A percentile compares a stretch with the other conserved stretches of the same genome.
phyloP scores from a whole-genome alignment of 1,140 invertebrate genomes.

The Bombus superbus region DNA sequence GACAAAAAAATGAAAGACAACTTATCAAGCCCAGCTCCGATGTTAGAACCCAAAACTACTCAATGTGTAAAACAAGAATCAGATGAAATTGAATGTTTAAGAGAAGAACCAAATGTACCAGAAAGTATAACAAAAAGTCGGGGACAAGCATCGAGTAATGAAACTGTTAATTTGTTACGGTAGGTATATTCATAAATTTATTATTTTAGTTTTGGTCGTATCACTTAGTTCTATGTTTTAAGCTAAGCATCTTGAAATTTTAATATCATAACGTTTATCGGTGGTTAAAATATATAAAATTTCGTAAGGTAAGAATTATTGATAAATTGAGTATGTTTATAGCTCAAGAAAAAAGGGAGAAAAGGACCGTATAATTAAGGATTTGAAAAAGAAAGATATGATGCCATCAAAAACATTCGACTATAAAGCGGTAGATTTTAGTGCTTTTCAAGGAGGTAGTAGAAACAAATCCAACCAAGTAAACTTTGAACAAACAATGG shows the following conservation, averaged over 20 bases:
- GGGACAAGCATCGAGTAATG: neutral
- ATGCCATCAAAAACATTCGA: conserved; percentile 71
- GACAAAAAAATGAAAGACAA: neutral
- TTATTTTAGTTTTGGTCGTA: no score
- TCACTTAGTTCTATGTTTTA: no score
- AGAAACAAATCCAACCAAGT: conserved; percentile 44
- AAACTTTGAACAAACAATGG: conserved; percentile 64
- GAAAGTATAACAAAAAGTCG: neutral
- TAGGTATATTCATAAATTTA: conserved; percentile 2
- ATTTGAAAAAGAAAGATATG: conserved; percentile 67
- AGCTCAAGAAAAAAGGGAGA: conserved; percentile 64
- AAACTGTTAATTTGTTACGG: conserved; percentile 23
- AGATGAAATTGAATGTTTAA: neutral
- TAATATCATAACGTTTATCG: neutral
- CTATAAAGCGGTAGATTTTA: conserved; percentile 75
- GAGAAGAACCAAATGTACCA: neutral
- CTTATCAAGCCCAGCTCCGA: conserved; percentile 27
- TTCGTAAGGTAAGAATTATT: neutral
- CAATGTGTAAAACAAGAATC: neutral
- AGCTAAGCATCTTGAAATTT: neutral
- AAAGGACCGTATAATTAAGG: conserved; percentile 55
- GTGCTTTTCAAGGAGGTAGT: conserved; percentile 78
- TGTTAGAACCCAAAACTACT: neutral
- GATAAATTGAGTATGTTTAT: conserved; percentile 3
- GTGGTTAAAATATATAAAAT: neutral